These are phyloP conservation scores for Eclectus roratus DNA, from an alignment of 2,113 vertebrate genomes.

Conservation along the genomic window DNA sequence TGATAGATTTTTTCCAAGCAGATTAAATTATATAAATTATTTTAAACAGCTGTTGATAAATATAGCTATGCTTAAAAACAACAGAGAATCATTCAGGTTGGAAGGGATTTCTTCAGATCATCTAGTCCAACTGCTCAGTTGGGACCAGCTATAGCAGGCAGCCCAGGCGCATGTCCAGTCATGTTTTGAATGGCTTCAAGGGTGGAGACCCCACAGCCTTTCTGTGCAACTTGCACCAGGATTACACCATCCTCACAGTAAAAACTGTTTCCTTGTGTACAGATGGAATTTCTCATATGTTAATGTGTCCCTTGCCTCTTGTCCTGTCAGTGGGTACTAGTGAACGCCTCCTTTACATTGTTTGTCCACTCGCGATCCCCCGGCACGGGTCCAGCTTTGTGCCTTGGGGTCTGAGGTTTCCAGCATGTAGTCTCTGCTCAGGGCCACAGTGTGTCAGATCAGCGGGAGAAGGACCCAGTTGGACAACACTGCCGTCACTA, in stretches of 20 bases:
- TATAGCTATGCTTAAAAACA: neutral
- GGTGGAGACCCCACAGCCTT: neutral
- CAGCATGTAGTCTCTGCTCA: neutral
- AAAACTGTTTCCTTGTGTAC: neutral
- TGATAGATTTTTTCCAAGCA: neutral
- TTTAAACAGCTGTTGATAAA: neutral
- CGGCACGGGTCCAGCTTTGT: neutral
- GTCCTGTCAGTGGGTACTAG: neutral
- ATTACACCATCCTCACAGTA: neutral
- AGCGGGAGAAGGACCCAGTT: rapidly evolving
- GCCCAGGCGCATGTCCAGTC: neutral
- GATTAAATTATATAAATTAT: neutral
- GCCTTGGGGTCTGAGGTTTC: too few relatives aligned
- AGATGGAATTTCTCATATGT: neutral
- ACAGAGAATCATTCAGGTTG: neutral
- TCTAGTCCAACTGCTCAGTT: neutral
- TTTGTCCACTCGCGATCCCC: neutral
- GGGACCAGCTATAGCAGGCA: neutral
- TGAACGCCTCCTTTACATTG: neutral
- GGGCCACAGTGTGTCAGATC: rapidly evolving
- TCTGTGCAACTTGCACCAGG: neutral
- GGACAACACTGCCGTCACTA: neutral
- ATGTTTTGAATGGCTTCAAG: neutral
- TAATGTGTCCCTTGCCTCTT: neutral
- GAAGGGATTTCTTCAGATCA: neutral